phyloP scores from a whole-genome alignment of 2,888 invertebrate genomes.

The Agrotis puta region DNA sequence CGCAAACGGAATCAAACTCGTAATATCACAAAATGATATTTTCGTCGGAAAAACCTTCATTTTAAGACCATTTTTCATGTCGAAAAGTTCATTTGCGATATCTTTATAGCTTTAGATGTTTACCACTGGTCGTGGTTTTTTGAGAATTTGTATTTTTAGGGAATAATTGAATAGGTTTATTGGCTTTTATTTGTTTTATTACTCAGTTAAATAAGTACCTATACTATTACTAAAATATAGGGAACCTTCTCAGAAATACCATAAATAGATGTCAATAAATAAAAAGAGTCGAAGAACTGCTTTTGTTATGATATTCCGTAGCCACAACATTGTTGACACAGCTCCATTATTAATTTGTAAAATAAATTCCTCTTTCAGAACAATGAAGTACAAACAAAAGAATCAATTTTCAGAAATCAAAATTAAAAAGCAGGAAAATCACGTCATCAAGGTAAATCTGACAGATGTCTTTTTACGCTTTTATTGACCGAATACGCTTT shows the following conservation, averaged over 20 bases:
- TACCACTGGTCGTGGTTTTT: conserved; percentile 1
- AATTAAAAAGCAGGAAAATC: conserved; percentile 52
- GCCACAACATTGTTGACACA: conserved; percentile 5
- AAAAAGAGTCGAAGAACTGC: no score
- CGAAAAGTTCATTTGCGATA: conserved; percentile 33
- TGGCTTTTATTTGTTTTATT: background rate
- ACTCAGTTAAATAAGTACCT: background rate
- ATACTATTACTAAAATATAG: background rate
- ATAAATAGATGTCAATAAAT: background rate
- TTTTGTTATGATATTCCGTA: background rate
- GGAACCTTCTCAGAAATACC: background rate
- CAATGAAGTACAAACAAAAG: conserved; percentile 43
- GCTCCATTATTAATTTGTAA: conserved; percentile 2
- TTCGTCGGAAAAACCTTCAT: conserved; percentile 37
- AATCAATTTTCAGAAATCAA: conserved; percentile 49
- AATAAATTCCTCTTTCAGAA: conserved; percentile 28
- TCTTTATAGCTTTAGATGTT: conserved; percentile 22
- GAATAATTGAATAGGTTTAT: background rate
- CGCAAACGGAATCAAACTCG: conserved; percentile 18
- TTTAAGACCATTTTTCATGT: conserved; percentile 32
- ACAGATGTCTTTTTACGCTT: conserved; percentile 42
- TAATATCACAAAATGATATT: conserved; percentile 25
- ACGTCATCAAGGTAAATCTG: conserved; percentile 54
- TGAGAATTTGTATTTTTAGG: background rate
- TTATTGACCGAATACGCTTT: conserved; percentile 58